Conservation (phyloP, 2,888 invertebrate genomes). For the Linnaemya tessellans region DNA sequence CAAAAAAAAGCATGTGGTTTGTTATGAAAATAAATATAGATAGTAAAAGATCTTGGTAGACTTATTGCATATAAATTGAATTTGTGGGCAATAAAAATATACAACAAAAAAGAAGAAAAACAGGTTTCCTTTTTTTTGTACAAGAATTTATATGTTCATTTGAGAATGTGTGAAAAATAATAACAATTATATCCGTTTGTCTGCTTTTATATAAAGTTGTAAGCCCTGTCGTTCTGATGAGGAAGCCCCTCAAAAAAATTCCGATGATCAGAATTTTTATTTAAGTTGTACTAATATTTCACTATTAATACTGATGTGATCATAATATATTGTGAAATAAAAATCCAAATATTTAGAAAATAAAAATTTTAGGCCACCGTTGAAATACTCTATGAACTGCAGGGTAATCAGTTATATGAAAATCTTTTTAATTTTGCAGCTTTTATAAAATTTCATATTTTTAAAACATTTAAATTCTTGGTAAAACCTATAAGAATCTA, state of each 20-base stretch:
- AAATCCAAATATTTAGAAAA: no score
- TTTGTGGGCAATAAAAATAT: slow-evolving; percentile 66
- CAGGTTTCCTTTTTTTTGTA: not conserved
- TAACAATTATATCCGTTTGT: slow-evolving; percentile 16
- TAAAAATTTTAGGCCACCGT: no score
- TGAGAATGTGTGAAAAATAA: slow-evolving; percentile 45
- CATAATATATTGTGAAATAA: no score
- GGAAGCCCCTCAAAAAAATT: no score
- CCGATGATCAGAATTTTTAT: not conserved
- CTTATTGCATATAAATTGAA: slow-evolving; percentile 74
- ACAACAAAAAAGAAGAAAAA: not conserved
- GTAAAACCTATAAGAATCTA: no score
- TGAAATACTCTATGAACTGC: no score
- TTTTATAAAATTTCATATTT: no score
- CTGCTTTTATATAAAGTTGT: not conserved
- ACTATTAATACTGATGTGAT: no score
- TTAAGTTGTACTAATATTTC: no score
- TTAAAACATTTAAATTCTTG: no score
- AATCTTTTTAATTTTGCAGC: no score
- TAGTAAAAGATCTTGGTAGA: slow-evolving; percentile 16
- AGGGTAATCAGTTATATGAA: no score
- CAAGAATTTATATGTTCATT: slow-evolving; percentile 18
- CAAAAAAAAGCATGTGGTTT: slow-evolving; percentile 31
- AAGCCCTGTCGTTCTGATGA: not conserved
- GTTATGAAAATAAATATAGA: slow-evolving; percentile 15